A percentile compares a stretch with the other conserved stretches of the same genome.
Conservation (phyloP, 2,888 invertebrate species). For the Schrankia costaestrigalis region DNA sequence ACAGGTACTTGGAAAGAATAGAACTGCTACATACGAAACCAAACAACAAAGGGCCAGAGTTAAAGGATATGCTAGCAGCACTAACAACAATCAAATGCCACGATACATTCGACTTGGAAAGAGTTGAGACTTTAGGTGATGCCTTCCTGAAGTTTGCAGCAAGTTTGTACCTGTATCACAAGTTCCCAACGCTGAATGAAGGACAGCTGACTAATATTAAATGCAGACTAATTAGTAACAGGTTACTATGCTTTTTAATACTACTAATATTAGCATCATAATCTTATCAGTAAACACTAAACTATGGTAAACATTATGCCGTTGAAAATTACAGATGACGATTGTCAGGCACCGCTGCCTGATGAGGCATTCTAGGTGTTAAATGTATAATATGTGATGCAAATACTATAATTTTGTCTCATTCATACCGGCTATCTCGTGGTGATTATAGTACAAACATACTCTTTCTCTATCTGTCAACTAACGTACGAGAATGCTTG, state of each 20-base stretch:
- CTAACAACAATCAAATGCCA: slow-evolving; percentile 86
- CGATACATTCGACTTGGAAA: slow-evolving; percentile 89
- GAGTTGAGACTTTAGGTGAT: slow-evolving; percentile 94
- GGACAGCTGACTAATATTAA: slow-evolving; percentile 89
- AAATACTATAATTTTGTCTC: too few species aligned
- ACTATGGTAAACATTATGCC: too few species aligned
- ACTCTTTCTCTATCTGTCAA: too few species aligned
- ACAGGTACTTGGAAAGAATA: slow-evolving; percentile 59
- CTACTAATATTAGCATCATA: not conserved
- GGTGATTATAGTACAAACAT: too few species aligned
- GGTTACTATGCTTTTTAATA: slow-evolving; percentile 71
- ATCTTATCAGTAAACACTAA: not conserved
- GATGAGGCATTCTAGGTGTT: too few species aligned
- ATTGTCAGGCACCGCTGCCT: too few species aligned
- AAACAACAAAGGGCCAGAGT: slow-evolving; percentile 63
- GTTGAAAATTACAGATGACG: too few species aligned
- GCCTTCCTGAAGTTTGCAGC: slow-evolving; percentile 91
- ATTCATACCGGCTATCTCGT: too few species aligned
- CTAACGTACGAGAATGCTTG: too few species aligned
- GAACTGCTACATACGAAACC: slow-evolving; percentile 37
- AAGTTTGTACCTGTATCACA: slow-evolving; percentile 86
- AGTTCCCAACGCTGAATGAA: slow-evolving; percentile 86
- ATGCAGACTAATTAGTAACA: slow-evolving; percentile 87
- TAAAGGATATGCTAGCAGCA: slow-evolving; percentile 77
- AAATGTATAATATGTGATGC: too few species aligned